Conservation (phyloP, 1,140 invertebrate species). For the Pogonognathellus flavescens region DNA sequence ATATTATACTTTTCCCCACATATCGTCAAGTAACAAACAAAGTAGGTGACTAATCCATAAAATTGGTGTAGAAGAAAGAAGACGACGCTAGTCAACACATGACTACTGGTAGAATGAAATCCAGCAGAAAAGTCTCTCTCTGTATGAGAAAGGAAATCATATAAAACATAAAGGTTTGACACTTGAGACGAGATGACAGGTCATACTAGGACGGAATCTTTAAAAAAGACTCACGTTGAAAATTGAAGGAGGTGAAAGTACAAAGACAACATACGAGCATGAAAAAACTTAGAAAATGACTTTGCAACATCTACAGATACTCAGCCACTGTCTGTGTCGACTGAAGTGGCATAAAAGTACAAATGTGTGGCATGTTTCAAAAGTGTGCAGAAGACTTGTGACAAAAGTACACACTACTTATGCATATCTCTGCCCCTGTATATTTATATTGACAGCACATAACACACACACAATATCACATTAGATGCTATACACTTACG, state of each 20-base stretch:
- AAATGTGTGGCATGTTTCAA: background rate
- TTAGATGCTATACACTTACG: too few relatives aligned
- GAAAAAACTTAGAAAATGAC: background rate
- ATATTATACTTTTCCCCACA: background rate
- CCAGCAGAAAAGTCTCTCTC: background rate
- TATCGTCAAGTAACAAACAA: background rate
- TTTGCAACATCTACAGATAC: background rate
- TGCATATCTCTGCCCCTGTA: background rate
- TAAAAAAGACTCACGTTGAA: conserved; percentile 17
- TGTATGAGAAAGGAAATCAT: background rate
- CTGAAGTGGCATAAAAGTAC: background rate
- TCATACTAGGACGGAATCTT: background rate
- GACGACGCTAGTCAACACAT: background rate
- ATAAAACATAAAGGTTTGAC: background rate
- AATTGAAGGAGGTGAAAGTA: background rate
- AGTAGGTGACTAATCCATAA: background rate
- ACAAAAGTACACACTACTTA: background rate
- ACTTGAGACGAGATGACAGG: conserved; percentile 2
- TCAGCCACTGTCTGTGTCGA: background rate
- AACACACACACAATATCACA: too few relatives aligned
- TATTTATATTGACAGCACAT: background rate
- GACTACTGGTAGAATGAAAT: background rate
- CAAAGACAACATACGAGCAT: background rate
- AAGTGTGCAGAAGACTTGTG: background rate
- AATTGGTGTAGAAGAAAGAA: background rate